Evolutionary conservation across 1,140 invertebrate species (phyloP).

Genomic region (Geopemphigus sp.): DNA sequence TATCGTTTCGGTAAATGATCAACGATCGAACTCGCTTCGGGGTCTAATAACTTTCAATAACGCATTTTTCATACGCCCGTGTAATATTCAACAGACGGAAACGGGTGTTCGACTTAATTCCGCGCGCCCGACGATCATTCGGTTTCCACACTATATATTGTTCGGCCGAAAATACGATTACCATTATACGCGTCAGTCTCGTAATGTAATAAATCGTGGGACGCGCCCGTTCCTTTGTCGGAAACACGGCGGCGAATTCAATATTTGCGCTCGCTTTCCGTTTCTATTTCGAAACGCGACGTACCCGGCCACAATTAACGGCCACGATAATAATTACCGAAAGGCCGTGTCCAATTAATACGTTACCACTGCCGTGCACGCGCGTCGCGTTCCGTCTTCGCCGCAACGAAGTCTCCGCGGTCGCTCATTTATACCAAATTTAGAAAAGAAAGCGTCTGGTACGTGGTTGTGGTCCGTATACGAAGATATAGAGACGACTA

Average conservation of each 20-base stretch:
- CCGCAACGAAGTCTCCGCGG: not conserved
- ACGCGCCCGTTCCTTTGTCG: no score
- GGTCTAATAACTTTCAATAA: not conserved
- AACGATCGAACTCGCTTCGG: not conserved
- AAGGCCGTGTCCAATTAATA: no score
- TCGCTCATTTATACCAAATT: conserved; percentile 29
- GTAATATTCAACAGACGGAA: not conserved
- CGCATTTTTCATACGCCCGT: not conserved
- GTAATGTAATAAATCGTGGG: not conserved
- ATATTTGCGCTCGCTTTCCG: not conserved
- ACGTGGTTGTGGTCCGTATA: not conserved
- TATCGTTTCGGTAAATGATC: not conserved
- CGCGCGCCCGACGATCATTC: not conserved
- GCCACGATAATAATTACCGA: no score
- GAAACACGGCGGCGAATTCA: not conserved
- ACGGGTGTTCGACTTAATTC: no score
- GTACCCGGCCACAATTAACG: no score
- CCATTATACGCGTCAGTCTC: not conserved
- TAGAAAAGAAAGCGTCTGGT: conserved; percentile 4
- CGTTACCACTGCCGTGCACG: no score
- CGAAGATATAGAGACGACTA: no score
- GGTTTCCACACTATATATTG: not conserved
- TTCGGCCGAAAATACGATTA: no score
- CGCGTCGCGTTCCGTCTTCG: no score
- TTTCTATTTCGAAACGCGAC: no score